Conservation (phyloP, 2,113 vertebrate species). For the Herpailurus yagouaroundi region DNA sequence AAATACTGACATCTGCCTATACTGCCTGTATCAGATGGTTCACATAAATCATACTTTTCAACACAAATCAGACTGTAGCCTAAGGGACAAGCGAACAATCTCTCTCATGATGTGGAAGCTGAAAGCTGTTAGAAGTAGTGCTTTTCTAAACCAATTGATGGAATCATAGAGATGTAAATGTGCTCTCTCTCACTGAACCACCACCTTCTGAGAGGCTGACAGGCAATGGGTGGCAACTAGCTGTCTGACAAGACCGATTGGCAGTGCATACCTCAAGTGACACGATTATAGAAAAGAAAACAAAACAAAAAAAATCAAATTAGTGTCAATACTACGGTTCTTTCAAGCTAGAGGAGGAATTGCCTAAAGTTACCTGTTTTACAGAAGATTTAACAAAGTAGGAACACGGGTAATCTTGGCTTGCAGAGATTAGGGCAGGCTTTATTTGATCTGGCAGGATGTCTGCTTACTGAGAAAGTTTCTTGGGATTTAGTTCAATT, state of each 20-base stretch:
- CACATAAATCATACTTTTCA: constrained; percentile 7
- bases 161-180: background rate
- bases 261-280: background rate
- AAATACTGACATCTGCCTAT: background rate
- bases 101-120: background rate
- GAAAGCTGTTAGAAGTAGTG: background rate
- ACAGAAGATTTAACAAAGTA: background rate
- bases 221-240: background rate
- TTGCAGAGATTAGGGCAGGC: background rate
- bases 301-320: constrained; percentile 10
- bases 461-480: background rate
- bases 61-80: constrained; percentile 14
- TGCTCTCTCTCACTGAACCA: background rate
- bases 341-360: background rate
- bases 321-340: background rate
- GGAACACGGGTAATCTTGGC: background rate
- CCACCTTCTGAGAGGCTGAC: background rate
- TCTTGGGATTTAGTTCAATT: constrained; percentile 44
- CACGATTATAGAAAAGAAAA: constrained; percentile 36
- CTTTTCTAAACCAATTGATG: background rate
- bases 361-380: background rate
- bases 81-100: background rate
- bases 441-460: background rate
- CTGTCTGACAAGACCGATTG: background rate
- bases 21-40: background rate